Conservation (phyloP, 1,140 invertebrate species). For the Paraescarpia echinospica region DNA sequence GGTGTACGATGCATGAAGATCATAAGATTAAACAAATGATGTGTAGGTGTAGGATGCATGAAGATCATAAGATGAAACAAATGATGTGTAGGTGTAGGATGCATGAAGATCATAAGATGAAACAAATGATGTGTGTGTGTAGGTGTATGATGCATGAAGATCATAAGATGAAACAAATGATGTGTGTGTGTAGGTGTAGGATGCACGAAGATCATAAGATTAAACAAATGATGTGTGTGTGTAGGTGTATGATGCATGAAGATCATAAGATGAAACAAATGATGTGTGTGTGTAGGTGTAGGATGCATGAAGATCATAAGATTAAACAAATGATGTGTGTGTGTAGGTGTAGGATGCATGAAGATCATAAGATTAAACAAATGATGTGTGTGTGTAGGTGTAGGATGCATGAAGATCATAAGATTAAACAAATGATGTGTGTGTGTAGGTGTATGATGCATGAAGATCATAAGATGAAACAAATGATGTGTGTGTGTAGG, state of each 20-base stretch:
- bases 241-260: conserved; percentile 70
- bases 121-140: not conserved
- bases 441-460: conserved; percentile 62
- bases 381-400: not conserved
- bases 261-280: conserved; percentile 71
- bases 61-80: conserved; percentile 77
- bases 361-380: conserved; percentile 77
- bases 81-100: conserved; percentile 50
- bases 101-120: conserved; percentile 91
- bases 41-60: conserved; percentile 66
- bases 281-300: not conserved
- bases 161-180: conserved; percentile 67
- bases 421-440: not conserved
- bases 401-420: conserved; percentile 85
- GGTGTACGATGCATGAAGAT: conserved; percentile 77
- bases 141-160: conserved; percentile 73
- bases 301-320: conserved; percentile 89
- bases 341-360: conserved; percentile 66
- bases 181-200: not conserved
- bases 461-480: conserved; percentile 82
- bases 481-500: not conserved
- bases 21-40: conserved; percentile 61
- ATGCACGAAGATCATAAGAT: conserved; percentile 93
- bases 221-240: not conserved
- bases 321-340: not conserved